Conservation (phyloP, 2,888 invertebrate species). For the Griposia aprilina region DNA sequence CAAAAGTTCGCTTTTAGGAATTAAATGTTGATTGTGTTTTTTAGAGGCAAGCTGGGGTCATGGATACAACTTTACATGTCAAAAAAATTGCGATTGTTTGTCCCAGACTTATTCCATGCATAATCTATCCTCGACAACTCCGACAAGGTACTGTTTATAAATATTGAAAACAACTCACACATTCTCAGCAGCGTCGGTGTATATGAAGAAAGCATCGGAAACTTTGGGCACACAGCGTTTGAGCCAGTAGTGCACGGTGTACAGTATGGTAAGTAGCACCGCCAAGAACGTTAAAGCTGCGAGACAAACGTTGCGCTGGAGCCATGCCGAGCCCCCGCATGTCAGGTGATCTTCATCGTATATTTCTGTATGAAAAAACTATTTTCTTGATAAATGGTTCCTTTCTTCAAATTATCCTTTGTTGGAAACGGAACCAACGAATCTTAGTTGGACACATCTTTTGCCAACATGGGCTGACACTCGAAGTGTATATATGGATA, state of each 20-base stretch:
- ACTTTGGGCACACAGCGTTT: slow-evolving; percentile 85
- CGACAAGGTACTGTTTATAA: neutral
- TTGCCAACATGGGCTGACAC: neutral
- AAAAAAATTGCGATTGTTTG: neutral
- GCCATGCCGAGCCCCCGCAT: slow-evolving; percentile 74
- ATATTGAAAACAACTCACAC: slow-evolving; percentile 71
- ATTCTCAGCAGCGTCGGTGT: slow-evolving; percentile 84
- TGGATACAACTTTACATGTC: neutral
- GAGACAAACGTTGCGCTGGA: slow-evolving; percentile 80
- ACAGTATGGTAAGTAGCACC: slow-evolving; percentile 79
- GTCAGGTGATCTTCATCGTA: slow-evolving; percentile 85
- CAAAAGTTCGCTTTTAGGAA: neutral
- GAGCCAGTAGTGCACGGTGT: slow-evolving; percentile 85
- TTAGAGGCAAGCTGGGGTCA: neutral
- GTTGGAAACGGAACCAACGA: neutral
- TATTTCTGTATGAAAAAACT: slow-evolving; percentile 73
- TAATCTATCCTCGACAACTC: neutral
- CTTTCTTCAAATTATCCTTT: neutral
- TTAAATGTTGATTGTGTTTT: too few relatives aligned
- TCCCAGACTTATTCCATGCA: neutral
- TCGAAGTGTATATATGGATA: neutral
- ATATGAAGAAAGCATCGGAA: slow-evolving; percentile 86
- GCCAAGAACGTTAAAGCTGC: slow-evolving; percentile 82
- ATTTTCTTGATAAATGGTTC: neutral
- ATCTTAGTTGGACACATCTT: neutral